Conservation (phyloP, 1,140 invertebrate genomes). For the Bombus cullumanus region DNA sequence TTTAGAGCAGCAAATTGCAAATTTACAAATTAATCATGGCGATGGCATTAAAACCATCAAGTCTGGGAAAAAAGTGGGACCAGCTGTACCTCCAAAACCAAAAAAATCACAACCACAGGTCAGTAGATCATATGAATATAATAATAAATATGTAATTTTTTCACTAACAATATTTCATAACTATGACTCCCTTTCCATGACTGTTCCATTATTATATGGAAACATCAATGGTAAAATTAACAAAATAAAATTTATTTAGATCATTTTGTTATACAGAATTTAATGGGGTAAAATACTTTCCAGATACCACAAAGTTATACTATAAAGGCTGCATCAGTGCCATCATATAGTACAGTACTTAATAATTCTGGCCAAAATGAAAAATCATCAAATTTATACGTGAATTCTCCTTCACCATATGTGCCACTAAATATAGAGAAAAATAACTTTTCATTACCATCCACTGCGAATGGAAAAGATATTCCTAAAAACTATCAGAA, state of each 20-base stretch:
- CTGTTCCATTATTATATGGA: slow-evolving; percentile 41
- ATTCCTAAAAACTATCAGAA: slow-evolving; percentile 74
- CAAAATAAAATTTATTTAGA: neutral
- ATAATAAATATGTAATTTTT: neutral
- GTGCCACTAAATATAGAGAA: slow-evolving; percentile 73
- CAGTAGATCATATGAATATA: slow-evolving; percentile 74
- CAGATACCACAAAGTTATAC: slow-evolving; percentile 84
- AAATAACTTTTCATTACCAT: slow-evolving; percentile 67
- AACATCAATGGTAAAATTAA: slow-evolving; percentile 53
- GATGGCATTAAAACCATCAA: slow-evolving; percentile 68
- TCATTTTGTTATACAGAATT: neutral
- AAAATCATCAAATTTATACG: slow-evolving; percentile 78
- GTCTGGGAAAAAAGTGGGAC: slow-evolving; percentile 87
- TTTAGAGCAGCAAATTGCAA: slow-evolving; percentile 82
- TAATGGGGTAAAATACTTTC: slow-evolving; percentile 32
- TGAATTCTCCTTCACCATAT: slow-evolving; percentile 79
- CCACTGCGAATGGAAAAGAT: slow-evolving; percentile 66
- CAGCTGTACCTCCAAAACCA: slow-evolving; percentile 91
- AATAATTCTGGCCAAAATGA: slow-evolving; percentile 77
- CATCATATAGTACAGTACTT: slow-evolving; percentile 83
- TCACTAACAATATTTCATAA: slow-evolving; percentile 50
- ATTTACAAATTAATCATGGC: slow-evolving; percentile 78
- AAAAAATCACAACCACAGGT: slow-evolving; percentile 89
- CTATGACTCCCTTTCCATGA: slow-evolving; percentile 6
- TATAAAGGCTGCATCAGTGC: slow-evolving; percentile 81